A percentile compares a stretch with the other conserved stretches of the same genome.
Conservation (phyloP, 2,888 invertebrate genomes). For the Therioaphis trifolii region DNA sequence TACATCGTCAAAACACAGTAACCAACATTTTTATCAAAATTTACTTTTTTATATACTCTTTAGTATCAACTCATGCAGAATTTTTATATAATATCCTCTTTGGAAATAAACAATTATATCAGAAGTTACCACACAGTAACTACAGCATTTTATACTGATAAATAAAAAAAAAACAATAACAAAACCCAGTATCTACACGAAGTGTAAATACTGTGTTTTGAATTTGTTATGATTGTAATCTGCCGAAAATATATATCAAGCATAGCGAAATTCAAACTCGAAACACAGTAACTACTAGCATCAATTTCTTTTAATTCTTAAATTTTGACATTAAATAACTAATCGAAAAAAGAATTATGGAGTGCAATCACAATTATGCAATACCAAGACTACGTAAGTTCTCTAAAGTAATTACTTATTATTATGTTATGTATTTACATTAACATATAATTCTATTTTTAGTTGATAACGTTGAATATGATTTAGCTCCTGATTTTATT, state of each 20-base stretch:
- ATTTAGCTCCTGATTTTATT: no score
- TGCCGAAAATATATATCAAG: no score
- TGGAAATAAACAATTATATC: slow-evolving; percentile 34
- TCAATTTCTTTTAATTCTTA: neutral
- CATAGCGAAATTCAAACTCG: no score
- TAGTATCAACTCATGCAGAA: neutral
- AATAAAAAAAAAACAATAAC: slow-evolving; percentile 20
- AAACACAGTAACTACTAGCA: slow-evolving; percentile 6
- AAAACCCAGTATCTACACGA: slow-evolving; percentile 9
- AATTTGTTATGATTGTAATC: slow-evolving; percentile 13
- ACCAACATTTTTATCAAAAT: slow-evolving; percentile 32
- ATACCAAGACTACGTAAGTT: slow-evolving; percentile 7
- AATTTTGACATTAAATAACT: slow-evolving; percentile 6
- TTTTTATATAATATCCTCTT: no score
- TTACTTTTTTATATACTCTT: no score
- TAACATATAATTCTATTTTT: slow-evolving; percentile 17
- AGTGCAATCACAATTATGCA: slow-evolving; percentile 23
- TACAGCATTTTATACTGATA: slow-evolving; percentile 21
- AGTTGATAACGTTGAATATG: neutral
- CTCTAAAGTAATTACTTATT: slow-evolving; percentile 25
- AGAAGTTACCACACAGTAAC: slow-evolving; percentile 36
- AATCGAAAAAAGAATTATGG: slow-evolving; percentile 21
- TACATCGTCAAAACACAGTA: neutral
- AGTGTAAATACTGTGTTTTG: slow-evolving; percentile 10
- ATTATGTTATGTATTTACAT: slow-evolving; percentile 26